A percentile compares a stretch with the other conserved stretches of the same genome.
Conservation (phyloP, 1,140 invertebrate species). For the Drosophila nebulosa region DNA sequence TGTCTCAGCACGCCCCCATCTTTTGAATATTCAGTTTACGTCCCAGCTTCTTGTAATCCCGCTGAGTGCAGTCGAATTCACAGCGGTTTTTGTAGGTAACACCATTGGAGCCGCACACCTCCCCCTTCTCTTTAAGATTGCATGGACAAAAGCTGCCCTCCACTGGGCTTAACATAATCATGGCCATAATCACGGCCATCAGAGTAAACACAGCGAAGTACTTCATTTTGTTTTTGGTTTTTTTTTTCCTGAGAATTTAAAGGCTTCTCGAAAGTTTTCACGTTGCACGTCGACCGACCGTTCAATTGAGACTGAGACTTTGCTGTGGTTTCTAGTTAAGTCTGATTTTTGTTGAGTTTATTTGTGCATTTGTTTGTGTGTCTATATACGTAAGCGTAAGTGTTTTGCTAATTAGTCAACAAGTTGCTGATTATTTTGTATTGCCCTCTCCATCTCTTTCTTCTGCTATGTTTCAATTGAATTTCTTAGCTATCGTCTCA, state of each 20-base stretch:
- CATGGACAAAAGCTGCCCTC: slow-evolving; percentile 65
- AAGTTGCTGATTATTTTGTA: slow-evolving; percentile 45
- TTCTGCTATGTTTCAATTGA: neutral
- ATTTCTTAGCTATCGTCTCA: slow-evolving; percentile 21
- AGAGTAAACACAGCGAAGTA: slow-evolving; percentile 39
- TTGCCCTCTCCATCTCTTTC: neutral
- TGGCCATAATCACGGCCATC: slow-evolving; percentile 34
- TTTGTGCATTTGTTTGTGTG: neutral
- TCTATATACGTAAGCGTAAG: slow-evolving; percentile 37
- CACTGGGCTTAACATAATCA: slow-evolving; percentile 12
- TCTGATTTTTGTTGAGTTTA: neutral
- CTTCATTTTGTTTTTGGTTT: slow-evolving; percentile 58
- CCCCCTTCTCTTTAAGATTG: slow-evolving; percentile 47
- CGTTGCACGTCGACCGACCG: slow-evolving; percentile 25
- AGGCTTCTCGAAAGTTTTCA: neutral
- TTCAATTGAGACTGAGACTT: slow-evolving; percentile 50
- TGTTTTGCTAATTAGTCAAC: slow-evolving; percentile 70
- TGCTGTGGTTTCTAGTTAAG: neutral
- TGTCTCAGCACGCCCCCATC: slow-evolving; percentile 37
- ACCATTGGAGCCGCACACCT: slow-evolving; percentile 69
- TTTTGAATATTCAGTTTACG: slow-evolving; percentile 42
- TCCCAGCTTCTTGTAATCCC: slow-evolving; percentile 54
- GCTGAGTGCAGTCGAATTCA: slow-evolving; percentile 72
- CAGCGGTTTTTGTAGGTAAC: slow-evolving; percentile 71
- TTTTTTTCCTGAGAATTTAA: neutral